Base-by-base conservation (phyloP, 2,797 vertebrate species). In the Allobates femoralis region DNA sequence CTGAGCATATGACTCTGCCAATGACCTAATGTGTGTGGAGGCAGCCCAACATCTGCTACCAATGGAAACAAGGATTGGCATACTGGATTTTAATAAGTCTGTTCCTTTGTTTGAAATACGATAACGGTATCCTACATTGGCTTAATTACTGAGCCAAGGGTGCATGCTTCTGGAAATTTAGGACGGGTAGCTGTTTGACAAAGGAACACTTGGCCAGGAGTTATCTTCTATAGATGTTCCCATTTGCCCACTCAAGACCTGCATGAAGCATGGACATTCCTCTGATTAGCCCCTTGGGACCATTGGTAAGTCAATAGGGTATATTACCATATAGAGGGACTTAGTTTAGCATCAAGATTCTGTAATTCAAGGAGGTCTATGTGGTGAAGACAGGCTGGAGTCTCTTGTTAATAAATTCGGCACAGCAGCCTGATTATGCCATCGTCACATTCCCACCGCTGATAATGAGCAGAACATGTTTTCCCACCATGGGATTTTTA, bases 401-500 rank as follows among this genome's bases (percentile, higher is more conserved):
- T 71, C 10, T 41, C 8, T 41, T 34, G 18, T 23, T 37, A 71
- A 71, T 58, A 56, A 26, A 60, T 23, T 21, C 14, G 7, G 30
- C 32, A n/a, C 1, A 26, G 78, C 56, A 28, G 58, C 34, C 37
- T 28, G 16, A 80, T 71, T 69, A 64, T 71, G 21, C 66, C 16
- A 32, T 18, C 34, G 28, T 50, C 21, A 56, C 51, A 2, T 73
- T 73, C 23, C 8, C 28, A 41, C 58, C 51, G 55, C 51, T 12
- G 23, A 26, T 71, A 73, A 69, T 82, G 62, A 80, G 14, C 50
- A 18, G 34, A 26, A 58, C 51, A 58, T n/a, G 26, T n/a, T 81
- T 51, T 66, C 58, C 62, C 37, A 50, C 34, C 78, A 66, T 80
- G 58, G 37, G 32, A 66, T 80, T 80, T 80, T 66, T 37, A 46